Conservation (phyloP, 2,888 invertebrate genomes). For the Sinohyriopsis cumingii region DNA sequence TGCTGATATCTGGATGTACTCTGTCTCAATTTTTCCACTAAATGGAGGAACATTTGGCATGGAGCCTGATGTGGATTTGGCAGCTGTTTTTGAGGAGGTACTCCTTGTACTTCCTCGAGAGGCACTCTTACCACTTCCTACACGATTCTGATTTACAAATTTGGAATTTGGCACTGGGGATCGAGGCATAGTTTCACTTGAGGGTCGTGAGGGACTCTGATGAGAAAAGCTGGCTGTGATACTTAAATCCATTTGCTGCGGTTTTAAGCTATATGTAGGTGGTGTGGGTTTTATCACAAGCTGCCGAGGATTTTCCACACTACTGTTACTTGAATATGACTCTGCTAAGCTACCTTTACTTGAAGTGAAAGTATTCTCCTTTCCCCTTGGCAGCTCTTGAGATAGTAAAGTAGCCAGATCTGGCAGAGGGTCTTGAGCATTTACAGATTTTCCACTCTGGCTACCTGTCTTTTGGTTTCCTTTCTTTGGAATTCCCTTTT, state of each 20-base stretch:
- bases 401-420: too few species aligned
- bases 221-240: slow-evolving; percentile 6
- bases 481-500: slow-evolving; percentile 24
- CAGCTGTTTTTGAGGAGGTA: slow-evolving; percentile 11
- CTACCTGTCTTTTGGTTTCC: background rate
- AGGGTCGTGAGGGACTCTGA: too few species aligned
- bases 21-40: slow-evolving; percentile 41
- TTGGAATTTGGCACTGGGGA: too few species aligned
- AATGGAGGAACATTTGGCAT: slow-evolving; percentile 2
- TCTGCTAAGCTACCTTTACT: slow-evolving; percentile 41
- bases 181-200: too few species aligned
- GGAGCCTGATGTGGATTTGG: slow-evolving; percentile 8
- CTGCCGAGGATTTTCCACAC: slow-evolving; percentile 26
- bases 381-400: too few species aligned
- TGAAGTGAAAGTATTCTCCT: slow-evolving; percentile 8
- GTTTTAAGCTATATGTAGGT: slow-evolving; percentile 34
- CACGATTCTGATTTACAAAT: too few species aligned
- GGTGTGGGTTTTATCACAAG: slow-evolving; percentile 34
- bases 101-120: too few species aligned
- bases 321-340: slow-evolving; percentile 30
- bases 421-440: too few species aligned
- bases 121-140: too few species aligned
- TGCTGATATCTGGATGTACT: slow-evolving; percentile 61
- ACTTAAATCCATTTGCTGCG: slow-evolving; percentile 33
- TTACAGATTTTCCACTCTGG: too few species aligned